Percentiles rank a stretch among this genome's conserved stretches.
These are phyloP conservation scores for Anarsia innoxiella DNA, from an alignment of 2,888 invertebrate genomes.

Conservation along the genomic window DNA sequence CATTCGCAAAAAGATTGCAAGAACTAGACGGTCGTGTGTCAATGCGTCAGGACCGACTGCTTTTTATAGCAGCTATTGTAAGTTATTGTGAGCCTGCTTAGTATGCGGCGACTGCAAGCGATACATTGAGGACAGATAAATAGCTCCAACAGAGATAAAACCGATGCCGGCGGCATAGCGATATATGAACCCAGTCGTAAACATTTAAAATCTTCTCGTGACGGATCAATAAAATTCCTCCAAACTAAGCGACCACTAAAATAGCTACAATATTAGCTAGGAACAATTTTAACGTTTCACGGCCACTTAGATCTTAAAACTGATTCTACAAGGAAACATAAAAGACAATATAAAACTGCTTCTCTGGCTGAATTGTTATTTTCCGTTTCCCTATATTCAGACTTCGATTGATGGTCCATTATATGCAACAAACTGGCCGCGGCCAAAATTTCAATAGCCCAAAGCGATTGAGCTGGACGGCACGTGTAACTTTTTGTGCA, in stretches of 20 bases:
- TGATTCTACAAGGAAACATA: constrained; percentile 7
- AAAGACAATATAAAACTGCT: background rate
- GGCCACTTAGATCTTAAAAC: constrained; percentile 17
- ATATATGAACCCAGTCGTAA: constrained; percentile 28
- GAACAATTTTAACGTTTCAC: constrained; percentile 39
- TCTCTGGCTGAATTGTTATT: background rate
- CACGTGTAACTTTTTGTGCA: constrained; percentile 73
- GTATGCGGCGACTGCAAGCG: constrained; percentile 42
- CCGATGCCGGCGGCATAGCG: constrained; percentile 28
- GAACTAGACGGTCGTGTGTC: constrained; percentile 23
- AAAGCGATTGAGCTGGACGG: constrained; percentile 55
- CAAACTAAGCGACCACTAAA: constrained; percentile 29
- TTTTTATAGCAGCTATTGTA: constrained; percentile 53
- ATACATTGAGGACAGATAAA: constrained; percentile 48
- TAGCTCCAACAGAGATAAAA: constrained; percentile 38
- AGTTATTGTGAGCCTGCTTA: constrained; percentile 44
- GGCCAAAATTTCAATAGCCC: constrained; percentile 69
- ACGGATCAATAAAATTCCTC: constrained; percentile 33
- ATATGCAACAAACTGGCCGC: constrained; percentile 54
- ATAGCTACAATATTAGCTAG: no score
- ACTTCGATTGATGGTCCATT: constrained; percentile 56
- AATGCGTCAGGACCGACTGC: constrained; percentile 29
- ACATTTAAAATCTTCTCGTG: constrained; percentile 27
- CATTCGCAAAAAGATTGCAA: constrained; percentile 6
- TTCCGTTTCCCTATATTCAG: constrained; percentile 35